Conservation (phyloP, 2,797 vertebrate species). For the Rhinoraja longicauda region DNA sequence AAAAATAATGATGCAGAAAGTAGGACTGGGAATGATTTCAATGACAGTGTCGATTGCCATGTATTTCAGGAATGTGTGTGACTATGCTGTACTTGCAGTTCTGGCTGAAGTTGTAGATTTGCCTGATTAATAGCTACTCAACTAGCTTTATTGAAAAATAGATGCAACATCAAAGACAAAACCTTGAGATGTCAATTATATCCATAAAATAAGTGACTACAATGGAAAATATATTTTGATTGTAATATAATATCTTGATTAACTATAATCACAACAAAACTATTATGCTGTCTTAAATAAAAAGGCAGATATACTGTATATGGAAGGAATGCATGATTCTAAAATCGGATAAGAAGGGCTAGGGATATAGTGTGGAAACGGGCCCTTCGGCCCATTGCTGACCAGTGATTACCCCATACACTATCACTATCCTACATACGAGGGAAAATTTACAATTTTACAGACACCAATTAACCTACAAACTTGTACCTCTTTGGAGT, state of each 20-base stretch:
- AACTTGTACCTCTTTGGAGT: too few relatives aligned
- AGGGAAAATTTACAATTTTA: too few relatives aligned
- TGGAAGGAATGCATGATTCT: neutral
- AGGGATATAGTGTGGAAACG: too few relatives aligned
- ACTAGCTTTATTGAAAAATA: neutral
- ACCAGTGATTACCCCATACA: too few relatives aligned
- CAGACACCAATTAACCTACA: too few relatives aligned
- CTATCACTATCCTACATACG: too few relatives aligned
- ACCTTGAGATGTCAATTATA: too few relatives aligned
- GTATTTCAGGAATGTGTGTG: neutral
- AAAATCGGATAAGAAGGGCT: neutral
- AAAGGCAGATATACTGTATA: neutral
- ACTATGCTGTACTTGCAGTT: constrained; percentile 8
- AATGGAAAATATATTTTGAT: neutral
- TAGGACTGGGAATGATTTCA: neutral
- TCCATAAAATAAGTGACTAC: neutral
- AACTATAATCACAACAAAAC: neutral
- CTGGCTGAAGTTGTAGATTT: neutral
- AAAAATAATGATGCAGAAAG: neutral
- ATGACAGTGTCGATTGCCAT: neutral
- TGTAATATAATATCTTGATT: neutral
- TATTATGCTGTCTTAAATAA: neutral
- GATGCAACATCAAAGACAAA: too few relatives aligned
- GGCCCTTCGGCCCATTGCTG: too few relatives aligned
- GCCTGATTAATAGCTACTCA: neutral